Percentiles rank a stretch among this genome's conserved stretches.
These are phyloP conservation scores for Condylura cristata DNA, from an alignment of 2,113 vertebrate genomes.

Conservation along the genomic window DNA sequence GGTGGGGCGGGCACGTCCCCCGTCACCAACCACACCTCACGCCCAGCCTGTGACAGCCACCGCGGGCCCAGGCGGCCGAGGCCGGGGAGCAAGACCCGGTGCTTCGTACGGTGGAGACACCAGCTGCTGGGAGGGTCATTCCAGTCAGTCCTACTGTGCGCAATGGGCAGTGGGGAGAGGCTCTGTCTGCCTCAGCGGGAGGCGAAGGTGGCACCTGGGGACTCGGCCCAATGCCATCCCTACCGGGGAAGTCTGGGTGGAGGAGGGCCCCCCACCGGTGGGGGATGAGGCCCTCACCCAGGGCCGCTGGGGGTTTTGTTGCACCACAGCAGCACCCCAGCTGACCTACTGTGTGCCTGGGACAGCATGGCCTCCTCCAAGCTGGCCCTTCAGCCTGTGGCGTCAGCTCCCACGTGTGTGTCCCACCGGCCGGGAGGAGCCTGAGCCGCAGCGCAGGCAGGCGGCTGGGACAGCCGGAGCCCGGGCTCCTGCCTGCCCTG, in stretches of 20 bases:
- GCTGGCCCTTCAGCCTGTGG: not conserved
- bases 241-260: not conserved
- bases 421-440: not conserved
- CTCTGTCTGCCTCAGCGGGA: not conserved
- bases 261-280: not conserved
- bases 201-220: not conserved
- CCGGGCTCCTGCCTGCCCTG: not conserved
- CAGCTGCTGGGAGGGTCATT: fast-evolving
- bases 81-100: not conserved
- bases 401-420: not conserved
- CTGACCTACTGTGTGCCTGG: not conserved
- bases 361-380: fast-evolving
- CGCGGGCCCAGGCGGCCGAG: not conserved
- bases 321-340: fast-evolving
- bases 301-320: not conserved
- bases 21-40: too few relatives aligned
- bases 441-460: not conserved
- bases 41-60: too few relatives aligned
- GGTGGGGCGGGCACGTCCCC: too few relatives aligned
- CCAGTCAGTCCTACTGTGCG: not conserved
- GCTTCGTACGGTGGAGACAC: not conserved
- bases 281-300: not conserved
- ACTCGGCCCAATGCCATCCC: not conserved
- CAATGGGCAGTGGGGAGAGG: fast-evolving
- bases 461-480: not conserved